Conservation (phyloP, 2,113 vertebrate species). For the Muscicapa adusta region DNA sequence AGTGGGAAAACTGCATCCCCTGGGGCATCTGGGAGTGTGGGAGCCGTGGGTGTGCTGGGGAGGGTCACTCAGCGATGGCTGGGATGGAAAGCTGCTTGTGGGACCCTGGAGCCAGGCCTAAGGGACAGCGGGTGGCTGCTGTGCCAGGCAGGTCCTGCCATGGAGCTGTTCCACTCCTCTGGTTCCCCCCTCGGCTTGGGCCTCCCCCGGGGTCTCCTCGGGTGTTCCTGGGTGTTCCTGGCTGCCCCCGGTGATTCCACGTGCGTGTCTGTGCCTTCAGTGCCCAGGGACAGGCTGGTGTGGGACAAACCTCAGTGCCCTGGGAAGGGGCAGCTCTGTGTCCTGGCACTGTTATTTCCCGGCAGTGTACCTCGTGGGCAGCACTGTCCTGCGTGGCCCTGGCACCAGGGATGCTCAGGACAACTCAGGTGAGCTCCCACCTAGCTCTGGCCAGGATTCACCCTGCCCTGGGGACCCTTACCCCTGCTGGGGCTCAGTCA, state of each 20-base stretch:
- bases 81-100: accelerated
- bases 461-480: not conserved
- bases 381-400: accelerated
- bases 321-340: not conserved
- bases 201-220: not conserved
- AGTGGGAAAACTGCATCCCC: not conserved
- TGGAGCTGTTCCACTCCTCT: not conserved
- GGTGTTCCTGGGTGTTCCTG: not conserved
- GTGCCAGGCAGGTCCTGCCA: not conserved
- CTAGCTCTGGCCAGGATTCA: not conserved
- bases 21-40: accelerated
- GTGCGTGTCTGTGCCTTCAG: accelerated
- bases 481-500: not conserved
- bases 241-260: accelerated
- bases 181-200: accelerated
- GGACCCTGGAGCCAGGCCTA: not conserved
- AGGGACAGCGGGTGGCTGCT: not conserved
- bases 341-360: not conserved
- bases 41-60: not conserved
- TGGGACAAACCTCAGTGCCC: not conserved
- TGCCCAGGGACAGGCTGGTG: not conserved
- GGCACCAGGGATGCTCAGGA: not conserved
- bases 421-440: not conserved
- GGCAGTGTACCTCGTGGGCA: accelerated
- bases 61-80: accelerated